phyloP scores from a whole-genome alignment of 2,113 vertebrate genomes.

The Equus przewalskii region DNA sequence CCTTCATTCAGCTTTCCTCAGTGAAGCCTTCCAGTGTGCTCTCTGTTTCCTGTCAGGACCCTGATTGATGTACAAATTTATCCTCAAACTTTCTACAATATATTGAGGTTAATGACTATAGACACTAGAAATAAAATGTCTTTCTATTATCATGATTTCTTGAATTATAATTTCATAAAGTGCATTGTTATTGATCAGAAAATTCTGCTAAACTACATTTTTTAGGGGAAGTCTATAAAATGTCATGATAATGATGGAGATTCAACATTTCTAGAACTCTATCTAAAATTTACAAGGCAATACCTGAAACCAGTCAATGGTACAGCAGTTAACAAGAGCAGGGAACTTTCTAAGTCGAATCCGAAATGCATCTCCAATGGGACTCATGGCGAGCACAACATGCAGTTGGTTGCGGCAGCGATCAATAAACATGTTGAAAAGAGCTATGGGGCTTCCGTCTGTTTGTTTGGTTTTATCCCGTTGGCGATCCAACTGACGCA shows the following conservation, averaged over 20 bases:
- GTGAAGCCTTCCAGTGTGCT: background rate
- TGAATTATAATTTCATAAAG: background rate
- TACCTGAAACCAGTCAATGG: conserved; percentile 98
- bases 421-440: conserved; percentile 96
- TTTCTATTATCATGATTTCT: background rate
- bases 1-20: background rate
- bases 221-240: background rate
- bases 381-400: conserved; percentile 95
- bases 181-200: background rate
- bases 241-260: background rate
- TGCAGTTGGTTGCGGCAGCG: conserved; percentile 95
- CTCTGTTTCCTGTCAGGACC: background rate
- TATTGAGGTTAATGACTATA: background rate
- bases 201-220: background rate
- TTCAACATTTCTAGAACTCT: background rate
- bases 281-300: background rate
- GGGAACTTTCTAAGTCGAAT: conserved; percentile 93
- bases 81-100: background rate
- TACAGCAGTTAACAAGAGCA: conserved; percentile 96
- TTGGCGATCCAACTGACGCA: conserved; percentile 93
- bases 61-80: background rate
- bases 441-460: conserved; percentile 92
- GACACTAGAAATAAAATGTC: background rate
- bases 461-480: conserved; percentile 93
- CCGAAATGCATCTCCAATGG: conserved; percentile 95